phyloP scores from a whole-genome alignment of 2,888 invertebrate species.

The Lithophane leautieri region DNA sequence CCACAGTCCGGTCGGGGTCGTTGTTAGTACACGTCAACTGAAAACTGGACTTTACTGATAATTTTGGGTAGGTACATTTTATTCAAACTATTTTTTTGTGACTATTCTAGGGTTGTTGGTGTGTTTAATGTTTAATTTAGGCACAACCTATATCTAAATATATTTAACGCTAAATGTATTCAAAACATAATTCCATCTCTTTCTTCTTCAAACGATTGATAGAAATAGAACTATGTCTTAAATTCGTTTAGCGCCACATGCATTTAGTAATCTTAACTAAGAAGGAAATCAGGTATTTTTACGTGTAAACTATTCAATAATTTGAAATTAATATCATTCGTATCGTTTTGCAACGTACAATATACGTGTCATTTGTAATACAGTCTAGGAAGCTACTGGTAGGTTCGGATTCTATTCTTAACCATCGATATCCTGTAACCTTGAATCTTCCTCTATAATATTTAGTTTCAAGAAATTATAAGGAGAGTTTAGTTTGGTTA shows the following conservation, averaged over 20 bases:
- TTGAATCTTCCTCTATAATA: not conserved
- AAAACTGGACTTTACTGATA: slow-evolving; percentile 35
- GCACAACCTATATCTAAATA: not conserved
- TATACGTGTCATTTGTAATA: not conserved
- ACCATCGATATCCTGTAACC: not conserved
- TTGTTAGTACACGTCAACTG: slow-evolving; percentile 67
- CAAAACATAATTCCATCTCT: not conserved
- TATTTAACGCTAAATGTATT: not conserved
- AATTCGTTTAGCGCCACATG: not conserved
- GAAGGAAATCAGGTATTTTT: not conserved
- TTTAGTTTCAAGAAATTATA: not conserved
- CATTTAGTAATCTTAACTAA: not conserved
- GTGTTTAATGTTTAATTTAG: not conserved
- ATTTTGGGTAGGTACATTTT: not conserved
- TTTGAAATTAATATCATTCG: not conserved
- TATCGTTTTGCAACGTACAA: not conserved
- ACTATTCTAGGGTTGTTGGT: not conserved
- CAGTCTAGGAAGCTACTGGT: not conserved
- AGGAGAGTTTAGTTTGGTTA: not conserved
- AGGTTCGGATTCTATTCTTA: not conserved
- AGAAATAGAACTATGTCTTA: not conserved
- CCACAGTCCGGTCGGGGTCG: slow-evolving; percentile 62
- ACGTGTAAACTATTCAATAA: not conserved
- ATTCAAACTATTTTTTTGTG: not conserved
- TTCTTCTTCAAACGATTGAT: not conserved